Evolutionary conservation across 2,113 vertebrate species (phyloP).

Genomic region (Epinephelus fuscoguttatus): DNA sequence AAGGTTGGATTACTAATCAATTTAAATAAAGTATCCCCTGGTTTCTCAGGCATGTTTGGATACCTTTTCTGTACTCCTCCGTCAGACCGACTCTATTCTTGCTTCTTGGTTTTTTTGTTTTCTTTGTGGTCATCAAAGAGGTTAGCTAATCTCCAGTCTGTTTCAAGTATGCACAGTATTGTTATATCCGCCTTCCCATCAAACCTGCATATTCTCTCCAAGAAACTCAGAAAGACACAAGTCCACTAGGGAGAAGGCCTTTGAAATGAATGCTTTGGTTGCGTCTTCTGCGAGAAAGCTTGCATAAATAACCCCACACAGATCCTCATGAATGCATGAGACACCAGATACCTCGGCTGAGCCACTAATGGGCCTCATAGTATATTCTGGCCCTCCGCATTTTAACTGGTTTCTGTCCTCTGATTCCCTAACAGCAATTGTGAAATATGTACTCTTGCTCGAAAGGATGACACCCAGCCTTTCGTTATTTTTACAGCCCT

Average conservation of each 20-base stretch:
- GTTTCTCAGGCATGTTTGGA: conserved; percentile 23
- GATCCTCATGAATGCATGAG: conserved; percentile 54
- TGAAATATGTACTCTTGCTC: conserved; percentile 46
- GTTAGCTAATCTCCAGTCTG: conserved; percentile 63
- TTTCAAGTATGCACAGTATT: conserved; percentile 65
- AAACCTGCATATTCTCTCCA: conserved; percentile 62
- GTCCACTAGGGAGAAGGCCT: conserved; percentile 62
- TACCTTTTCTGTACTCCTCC: conserved; percentile 1
- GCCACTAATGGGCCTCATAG: conserved; percentile 56
- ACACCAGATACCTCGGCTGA: conserved; percentile 51
- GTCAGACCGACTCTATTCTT: neutral
- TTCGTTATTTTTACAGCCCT: conserved; percentile 56
- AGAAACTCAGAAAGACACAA: conserved; percentile 57
- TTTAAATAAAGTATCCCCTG: conserved; percentile 3
- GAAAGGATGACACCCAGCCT: conserved; percentile 50
- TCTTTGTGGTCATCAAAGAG: conserved; percentile 68
- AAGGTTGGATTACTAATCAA: neutral
- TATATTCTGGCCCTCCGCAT: conserved; percentile 48
- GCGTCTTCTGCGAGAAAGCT: conserved; percentile 57
- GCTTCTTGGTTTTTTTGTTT: conserved; percentile 5
- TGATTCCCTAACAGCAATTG: conserved; percentile 40
- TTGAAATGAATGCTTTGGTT: conserved; percentile 74
- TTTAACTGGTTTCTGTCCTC: conserved; percentile 56
- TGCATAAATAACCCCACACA: conserved; percentile 69
- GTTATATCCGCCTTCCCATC: conserved; percentile 3